Evolutionary conservation across 2,113 vertebrate genomes (phyloP).

Genomic region (Microcebus griseorufus): DNA sequence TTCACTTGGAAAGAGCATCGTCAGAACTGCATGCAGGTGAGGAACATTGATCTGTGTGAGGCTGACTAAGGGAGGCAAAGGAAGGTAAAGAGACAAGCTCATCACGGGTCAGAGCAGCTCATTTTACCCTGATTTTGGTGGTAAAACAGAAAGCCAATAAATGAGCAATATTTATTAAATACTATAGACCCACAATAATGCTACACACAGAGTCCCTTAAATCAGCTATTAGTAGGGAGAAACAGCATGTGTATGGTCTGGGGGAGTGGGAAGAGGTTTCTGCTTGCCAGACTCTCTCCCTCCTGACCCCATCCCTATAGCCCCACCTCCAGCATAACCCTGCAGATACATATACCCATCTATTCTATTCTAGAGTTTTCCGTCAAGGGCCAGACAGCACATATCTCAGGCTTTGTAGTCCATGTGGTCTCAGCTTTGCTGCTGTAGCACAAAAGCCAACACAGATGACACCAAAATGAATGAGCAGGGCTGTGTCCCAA

Average conservation of each 20-base stretch:
- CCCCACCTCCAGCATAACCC: not conserved
- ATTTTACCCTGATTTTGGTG: not conserved
- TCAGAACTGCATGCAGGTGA: not conserved
- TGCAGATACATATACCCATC: rapidly evolving
- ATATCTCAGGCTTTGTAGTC: not conserved
- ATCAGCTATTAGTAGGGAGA: not conserved
- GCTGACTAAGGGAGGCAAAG: not conserved
- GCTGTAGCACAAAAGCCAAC: not conserved
- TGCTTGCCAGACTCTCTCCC: not conserved
- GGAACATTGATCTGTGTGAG: not conserved
- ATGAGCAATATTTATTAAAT: not conserved
- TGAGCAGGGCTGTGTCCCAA: not conserved
- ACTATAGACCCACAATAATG: not conserved
- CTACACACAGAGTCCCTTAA: not conserved
- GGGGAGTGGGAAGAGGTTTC: not conserved
- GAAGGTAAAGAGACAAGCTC: not conserved
- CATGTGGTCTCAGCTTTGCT: not conserved
- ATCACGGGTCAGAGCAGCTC: not conserved
- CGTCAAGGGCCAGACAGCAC: not conserved
- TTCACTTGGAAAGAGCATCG: not conserved
- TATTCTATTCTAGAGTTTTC: not conserved
- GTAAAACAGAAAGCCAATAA: not conserved
- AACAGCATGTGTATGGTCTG: not conserved
- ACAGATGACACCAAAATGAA: not conserved
- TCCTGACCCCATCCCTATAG: too few relatives aligned